Conservation (phyloP, 2,113 vertebrate species). For the Pteropus alecto region DNA sequence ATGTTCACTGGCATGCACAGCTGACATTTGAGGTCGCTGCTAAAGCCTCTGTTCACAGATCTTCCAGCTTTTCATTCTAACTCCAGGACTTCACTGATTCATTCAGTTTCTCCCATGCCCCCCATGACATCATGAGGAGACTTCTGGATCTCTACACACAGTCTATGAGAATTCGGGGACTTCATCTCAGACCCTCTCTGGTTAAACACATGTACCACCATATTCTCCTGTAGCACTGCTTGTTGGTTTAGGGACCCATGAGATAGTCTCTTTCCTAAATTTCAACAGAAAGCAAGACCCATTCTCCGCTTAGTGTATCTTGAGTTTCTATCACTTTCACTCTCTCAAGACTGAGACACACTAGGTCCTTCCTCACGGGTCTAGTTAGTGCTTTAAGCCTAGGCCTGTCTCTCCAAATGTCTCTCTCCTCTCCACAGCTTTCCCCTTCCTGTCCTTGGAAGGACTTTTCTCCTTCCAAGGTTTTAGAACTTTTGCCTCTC, state of each 20-base stretch:
- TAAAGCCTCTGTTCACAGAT: background rate
- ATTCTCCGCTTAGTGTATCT: no score
- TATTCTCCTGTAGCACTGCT: background rate
- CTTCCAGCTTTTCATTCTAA: background rate
- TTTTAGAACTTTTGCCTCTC: background rate
- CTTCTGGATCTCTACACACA: background rate
- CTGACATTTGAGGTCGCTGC: background rate
- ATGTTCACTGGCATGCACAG: background rate
- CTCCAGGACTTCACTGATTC: background rate
- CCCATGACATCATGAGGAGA: background rate
- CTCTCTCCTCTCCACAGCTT: background rate
- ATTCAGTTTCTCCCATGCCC: background rate
- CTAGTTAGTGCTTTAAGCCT: background rate
- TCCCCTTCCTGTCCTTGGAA: background rate
- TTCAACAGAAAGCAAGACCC: background rate
- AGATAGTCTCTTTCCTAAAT: background rate
- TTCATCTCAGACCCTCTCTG: background rate
- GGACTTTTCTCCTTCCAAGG: background rate
- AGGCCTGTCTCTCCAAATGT: background rate
- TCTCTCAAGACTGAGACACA: background rate
- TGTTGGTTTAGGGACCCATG: background rate
- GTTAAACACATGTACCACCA: background rate
- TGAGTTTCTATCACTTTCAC: background rate
- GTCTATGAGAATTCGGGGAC: background rate
- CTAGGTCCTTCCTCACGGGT: background rate